phyloP scores from a whole-genome alignment of 2,797 vertebrate species.

The Mormyrus proboscirostris region DNA sequence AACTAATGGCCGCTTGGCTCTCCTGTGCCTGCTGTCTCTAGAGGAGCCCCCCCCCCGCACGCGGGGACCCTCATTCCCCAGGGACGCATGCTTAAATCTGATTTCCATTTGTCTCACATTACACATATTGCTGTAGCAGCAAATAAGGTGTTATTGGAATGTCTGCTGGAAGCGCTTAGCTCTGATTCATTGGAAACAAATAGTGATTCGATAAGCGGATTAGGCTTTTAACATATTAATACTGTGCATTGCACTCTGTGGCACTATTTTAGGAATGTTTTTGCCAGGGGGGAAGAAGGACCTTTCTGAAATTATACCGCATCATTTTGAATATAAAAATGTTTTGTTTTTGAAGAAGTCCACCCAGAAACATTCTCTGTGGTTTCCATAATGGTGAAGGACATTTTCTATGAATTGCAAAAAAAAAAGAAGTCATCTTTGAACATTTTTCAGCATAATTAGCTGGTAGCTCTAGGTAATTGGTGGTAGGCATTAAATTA shows the following conservation, averaged over 20 bases:
- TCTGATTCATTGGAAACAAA: slow-evolving; percentile 35
- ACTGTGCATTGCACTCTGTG: slow-evolving; percentile 18
- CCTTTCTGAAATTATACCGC: slow-evolving; percentile 2
- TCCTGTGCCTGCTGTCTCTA: background rate
- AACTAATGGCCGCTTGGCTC: slow-evolving; percentile 24
- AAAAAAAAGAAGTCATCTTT: slow-evolving; percentile 13
- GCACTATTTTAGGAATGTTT: slow-evolving; percentile 21
- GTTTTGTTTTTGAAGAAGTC: slow-evolving; percentile 22
- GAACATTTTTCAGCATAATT: slow-evolving; percentile 13
- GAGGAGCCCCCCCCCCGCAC: background rate
- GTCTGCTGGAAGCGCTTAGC: slow-evolving; percentile 31
- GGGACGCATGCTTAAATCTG: slow-evolving; percentile 23
- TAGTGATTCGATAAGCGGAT: slow-evolving; percentile 26
- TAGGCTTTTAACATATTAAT: slow-evolving; percentile 31
- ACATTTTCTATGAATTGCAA: background rate
- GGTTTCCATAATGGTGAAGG: background rate
- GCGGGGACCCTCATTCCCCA: background rate
- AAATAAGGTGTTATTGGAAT: slow-evolving; percentile 34
- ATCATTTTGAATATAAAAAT: slow-evolving; percentile 27
- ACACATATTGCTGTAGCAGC: slow-evolving; percentile 29
- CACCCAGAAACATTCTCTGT: slow-evolving; percentile 13
- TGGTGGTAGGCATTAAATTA: background rate
- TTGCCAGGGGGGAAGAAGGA: slow-evolving; percentile 14
- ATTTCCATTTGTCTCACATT: slow-evolving; percentile 34
- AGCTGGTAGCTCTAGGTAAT: background rate